These are phyloP conservation scores for Zophobas atratus DNA, from an alignment of 1,140 invertebrate genomes.

Conservation along the genomic window DNA sequence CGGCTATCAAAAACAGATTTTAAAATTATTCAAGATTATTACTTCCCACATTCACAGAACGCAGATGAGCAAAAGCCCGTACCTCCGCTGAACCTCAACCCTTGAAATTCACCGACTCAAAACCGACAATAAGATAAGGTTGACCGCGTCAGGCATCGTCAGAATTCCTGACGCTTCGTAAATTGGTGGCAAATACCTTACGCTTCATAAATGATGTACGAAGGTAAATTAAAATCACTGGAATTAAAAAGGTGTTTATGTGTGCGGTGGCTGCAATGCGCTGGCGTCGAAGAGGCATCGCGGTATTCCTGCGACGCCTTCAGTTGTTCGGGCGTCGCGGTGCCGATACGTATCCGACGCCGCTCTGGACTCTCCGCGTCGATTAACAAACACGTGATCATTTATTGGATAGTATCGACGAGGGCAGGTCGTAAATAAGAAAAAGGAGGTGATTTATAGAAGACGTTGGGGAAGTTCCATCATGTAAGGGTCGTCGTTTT, in stretches of 20 bases:
- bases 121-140: no score
- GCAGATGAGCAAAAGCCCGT: no score
- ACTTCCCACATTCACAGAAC: no score
- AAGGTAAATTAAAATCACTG: constrained; percentile 4
- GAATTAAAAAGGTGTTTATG: constrained; percentile 32
- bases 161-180: no score
- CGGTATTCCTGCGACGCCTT: constrained; percentile 52
- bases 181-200: no score
- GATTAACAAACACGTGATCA: constrained; percentile 23
- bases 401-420: neutral
- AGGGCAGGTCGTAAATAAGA: neutral
- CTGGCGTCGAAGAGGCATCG: constrained; percentile 55
- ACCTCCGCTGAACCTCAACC: no score
- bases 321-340: constrained; percentile 57
- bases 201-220: neutral
- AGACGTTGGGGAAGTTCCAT: neutral
- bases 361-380: constrained; percentile 16
- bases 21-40: no score
- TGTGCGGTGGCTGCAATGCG: constrained; percentile 52
- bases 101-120: no score
- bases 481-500: constrained; percentile 21
- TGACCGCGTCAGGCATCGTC: no score
- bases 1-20: no score
- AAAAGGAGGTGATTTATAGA: neutral
- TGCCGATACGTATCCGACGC: constrained; percentile 46